A percentile compares a stretch with the other conserved stretches of the same genome.
Conservation (phyloP, 1,140 invertebrate species). For the Oncopodura yosiiana region DNA sequence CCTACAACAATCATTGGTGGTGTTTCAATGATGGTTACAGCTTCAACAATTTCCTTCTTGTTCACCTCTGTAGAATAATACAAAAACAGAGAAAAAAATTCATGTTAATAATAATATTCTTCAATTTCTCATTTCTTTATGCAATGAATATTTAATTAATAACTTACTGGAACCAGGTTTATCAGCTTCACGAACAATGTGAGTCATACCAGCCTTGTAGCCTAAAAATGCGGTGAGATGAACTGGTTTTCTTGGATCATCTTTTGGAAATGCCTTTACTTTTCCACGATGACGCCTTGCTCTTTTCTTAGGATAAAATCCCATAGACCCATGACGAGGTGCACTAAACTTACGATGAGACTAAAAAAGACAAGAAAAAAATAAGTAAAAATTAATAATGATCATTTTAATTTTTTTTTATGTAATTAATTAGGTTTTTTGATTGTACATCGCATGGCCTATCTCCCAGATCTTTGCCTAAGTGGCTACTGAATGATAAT, state of each 20-base stretch:
- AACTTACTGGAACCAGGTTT: conserved; percentile 95
- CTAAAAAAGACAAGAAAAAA: conserved; percentile 50
- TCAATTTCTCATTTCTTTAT: background rate
- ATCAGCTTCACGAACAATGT: conserved; percentile 97
- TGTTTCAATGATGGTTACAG: conserved; percentile 95
- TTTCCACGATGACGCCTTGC: conserved; percentile 91
- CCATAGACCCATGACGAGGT: conserved; percentile 98
- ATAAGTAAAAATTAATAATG: background rate
- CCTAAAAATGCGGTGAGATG: conserved; percentile 96
- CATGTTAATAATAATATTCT: conserved; percentile 31
- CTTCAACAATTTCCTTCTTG: conserved; percentile 99
- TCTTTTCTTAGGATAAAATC: conserved; percentile 98
- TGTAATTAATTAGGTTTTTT: background rate
- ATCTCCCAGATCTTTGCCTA: conserved; percentile 52
- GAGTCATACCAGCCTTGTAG: conserved; percentile 99
- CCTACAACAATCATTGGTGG: conserved; percentile 97
- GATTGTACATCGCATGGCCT: conserved; percentile 59
- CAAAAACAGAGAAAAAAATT: background rate
- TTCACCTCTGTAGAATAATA: conserved; percentile 72
- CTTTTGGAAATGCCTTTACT: conserved; percentile 99
- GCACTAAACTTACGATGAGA: conserved; percentile 99
- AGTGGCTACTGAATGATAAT: conserved; percentile 56
- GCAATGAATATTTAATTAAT: background rate
- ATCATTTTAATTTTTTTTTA: background rate
- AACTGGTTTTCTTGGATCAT: conserved; percentile 90